Percentiles rank a stretch among this genome's conserved stretches.
These are phyloP conservation scores for Laodelphax striatellus DNA, from an alignment of 1,140 invertebrate genomes.

Conservation along the genomic window DNA sequence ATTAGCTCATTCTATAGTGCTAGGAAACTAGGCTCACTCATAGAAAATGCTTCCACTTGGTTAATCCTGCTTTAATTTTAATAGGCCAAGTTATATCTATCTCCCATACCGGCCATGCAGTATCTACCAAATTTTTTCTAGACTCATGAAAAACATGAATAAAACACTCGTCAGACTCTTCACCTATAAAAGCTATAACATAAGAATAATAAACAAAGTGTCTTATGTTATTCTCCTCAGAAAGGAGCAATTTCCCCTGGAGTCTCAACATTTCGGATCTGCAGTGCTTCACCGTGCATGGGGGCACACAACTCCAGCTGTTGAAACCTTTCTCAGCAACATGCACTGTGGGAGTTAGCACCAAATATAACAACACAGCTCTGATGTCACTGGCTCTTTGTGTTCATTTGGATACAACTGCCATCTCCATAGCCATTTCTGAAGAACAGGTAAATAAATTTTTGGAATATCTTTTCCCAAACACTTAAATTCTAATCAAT, in stretches of 20 bases:
- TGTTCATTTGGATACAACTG: slow-evolving; percentile 44
- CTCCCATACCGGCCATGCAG: too few species aligned
- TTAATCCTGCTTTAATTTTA: too few species aligned
- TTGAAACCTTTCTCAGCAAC: slow-evolving; percentile 43
- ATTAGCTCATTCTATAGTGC: too few species aligned
- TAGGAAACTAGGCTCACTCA: too few species aligned
- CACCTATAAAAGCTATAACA: too few species aligned
- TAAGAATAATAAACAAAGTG: too few species aligned
- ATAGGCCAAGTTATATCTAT: too few species aligned
- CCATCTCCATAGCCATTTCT: slow-evolving; percentile 39
- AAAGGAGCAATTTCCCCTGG: slow-evolving; percentile 45
- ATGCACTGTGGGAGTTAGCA: slow-evolving; percentile 37
- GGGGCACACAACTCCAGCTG: slow-evolving; percentile 33
- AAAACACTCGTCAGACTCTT: too few species aligned
- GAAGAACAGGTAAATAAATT: slow-evolving; percentile 33
- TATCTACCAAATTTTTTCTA: too few species aligned
- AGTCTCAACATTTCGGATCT: slow-evolving; percentile 38
- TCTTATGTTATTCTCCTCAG: slow-evolving; percentile 20
- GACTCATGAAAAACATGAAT: too few species aligned
- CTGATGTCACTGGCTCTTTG: slow-evolving; percentile 37
- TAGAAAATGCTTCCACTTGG: too few species aligned
- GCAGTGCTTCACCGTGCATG: slow-evolving; percentile 39
- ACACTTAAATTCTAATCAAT: too few species aligned
- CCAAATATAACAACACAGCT: slow-evolving; percentile 3
- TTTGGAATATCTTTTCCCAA: slow-evolving; percentile 14